Evolutionary conservation across 1,140 invertebrate genomes (phyloP), one percentile per base, ranked within the genome.

Genomic region (Lordiphosa mommai): DNA sequence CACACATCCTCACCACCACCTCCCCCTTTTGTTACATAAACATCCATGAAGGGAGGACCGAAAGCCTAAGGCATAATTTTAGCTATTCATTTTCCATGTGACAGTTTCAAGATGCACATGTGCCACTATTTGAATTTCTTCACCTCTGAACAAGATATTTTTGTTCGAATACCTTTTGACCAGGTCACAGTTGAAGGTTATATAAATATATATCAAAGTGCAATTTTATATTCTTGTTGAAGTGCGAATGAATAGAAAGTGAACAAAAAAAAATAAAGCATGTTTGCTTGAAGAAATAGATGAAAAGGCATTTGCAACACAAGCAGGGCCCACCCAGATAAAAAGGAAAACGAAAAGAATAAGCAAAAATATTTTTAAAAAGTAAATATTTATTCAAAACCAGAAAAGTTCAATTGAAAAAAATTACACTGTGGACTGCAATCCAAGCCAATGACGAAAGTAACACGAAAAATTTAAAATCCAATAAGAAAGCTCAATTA

Each of bases 41-140:
- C 58, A 30, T 40, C 43, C 27, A 14, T 27, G 52, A 77, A 72
- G 61, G 4, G 20, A 23, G 20, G 20, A 4, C 40, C 16, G 2
- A 13, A 27, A 12, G 20, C 40, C 40, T 43, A 43, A 8, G 10
- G 4, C 17, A 23, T 23, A 43, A 43, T 43, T 43, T 41, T 27
- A 41, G 10, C 20, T 23, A 27, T 27, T 27, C 23, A 27, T 27
- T 27, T 7, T 27, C 23, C 23, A 27, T 10, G 23, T 41, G 38
- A 27, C 38, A 41, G 23, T 41, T 43, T 29, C 20, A 10, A 29
- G 40, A 43, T 12, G 40, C 40, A 43, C 20, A 8, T 43, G 40
- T 43, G 20, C 27, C 40, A 27, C 10, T 13, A 13, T 43, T 6
- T 10, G n/a, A 12, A 17, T 41, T 41, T 41, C 20, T 27, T 12